Base-by-base conservation (phyloP, 2,888 invertebrate genomes). In the Parnassius glacialis region DNA sequence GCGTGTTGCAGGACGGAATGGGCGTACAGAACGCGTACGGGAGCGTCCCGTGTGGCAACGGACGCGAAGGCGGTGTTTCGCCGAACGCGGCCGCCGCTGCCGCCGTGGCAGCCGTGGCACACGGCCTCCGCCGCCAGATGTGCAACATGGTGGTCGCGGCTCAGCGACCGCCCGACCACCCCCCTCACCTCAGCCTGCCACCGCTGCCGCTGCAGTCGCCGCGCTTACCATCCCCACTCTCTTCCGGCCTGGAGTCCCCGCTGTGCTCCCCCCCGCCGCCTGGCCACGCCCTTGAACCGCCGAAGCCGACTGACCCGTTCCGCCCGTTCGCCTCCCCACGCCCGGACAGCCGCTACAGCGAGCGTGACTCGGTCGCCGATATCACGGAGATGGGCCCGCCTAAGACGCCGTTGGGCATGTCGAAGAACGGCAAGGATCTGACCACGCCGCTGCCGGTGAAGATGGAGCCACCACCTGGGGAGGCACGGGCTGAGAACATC, bases 121-220 rank as follows among this genome's bases (percentile, higher is more conserved):
- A 96, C 87, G 96, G 96, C 52, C 91, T 97, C 63, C 93, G 96
- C 57, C 96, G 97, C 71, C 97, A 97, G 85, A 96, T 97, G 96
- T 95, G 95, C 92, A 95, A 94, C 83, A 95, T 95, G 95, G 95
- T 95, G 63, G 96, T 96, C 16, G 85, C 88, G 10, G 87, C 89
- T 48, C 90, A 89, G 74, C 80, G 88, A 20, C 87, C 88, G 13
- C 77, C 80, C 50, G 89, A 89, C 65, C 89, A 88, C 67, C 82
- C 85, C 70, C 88, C 92, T 79, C 92, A 93, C 87, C 93, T 76
- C 72, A 87, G 82, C 69, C 87, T 74, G 71, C 90, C 86, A 45
- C 86, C 84, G 72, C 76, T 86, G 70, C 83, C 86, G 65, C 75
- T 80, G 76, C 85, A 82, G 70, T 89, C 78, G 72, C 93, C 78